phyloP scores from a whole-genome alignment of 2,888 invertebrate species.

The Drosophila cognata region DNA sequence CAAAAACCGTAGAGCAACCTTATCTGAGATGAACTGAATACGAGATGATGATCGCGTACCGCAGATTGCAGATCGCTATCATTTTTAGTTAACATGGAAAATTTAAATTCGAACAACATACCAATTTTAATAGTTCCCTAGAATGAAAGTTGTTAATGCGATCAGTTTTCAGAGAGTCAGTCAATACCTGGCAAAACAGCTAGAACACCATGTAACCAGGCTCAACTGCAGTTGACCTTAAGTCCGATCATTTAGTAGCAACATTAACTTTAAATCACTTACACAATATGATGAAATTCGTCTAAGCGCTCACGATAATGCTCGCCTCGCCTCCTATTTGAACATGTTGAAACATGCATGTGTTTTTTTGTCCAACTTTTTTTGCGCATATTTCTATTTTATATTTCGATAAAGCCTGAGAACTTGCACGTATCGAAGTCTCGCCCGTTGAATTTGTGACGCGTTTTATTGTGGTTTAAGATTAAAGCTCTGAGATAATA shows the following conservation, averaged over 20 bases:
- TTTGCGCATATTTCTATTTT: not conserved
- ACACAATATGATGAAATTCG: constrained; percentile 35
- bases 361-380: not conserved
- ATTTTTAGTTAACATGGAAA: not conserved
- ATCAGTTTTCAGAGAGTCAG: not conserved
- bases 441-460: constrained; percentile 34
- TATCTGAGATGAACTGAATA: not conserved
- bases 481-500: constrained; percentile 28
- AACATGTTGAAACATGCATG: constrained; percentile 43
- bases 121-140: not conserved
- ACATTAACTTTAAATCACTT: not conserved
- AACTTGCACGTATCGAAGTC: constrained; percentile 48
- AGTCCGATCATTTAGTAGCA: not conserved
- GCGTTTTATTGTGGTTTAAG: constrained; percentile 19
- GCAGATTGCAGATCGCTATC: not conserved
- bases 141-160: not conserved
- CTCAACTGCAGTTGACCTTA: not conserved
- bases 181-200: not conserved
- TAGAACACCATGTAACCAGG: not conserved
- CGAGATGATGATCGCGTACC: not conserved
- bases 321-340: constrained; percentile 19
- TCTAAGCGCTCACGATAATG: constrained; percentile 10
- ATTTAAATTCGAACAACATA: not conserved
- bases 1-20: not conserved
- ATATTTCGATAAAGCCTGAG: constrained; percentile 55